Evolutionary conservation across 2,113 vertebrate genomes (phyloP).

Genomic region (Podarcis raffonei): DNA sequence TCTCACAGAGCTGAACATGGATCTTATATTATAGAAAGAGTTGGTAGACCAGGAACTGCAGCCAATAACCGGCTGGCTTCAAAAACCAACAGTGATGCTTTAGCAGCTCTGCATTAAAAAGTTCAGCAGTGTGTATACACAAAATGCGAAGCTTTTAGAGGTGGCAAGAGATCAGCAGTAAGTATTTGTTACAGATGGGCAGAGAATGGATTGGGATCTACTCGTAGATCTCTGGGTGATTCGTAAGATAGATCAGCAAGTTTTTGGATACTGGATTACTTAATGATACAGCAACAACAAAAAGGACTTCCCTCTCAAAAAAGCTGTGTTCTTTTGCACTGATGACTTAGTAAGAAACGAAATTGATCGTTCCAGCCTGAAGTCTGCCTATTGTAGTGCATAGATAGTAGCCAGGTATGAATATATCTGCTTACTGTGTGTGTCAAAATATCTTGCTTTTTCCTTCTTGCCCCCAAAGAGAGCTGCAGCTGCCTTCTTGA

Average conservation of each 20-base stretch:
- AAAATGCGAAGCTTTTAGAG: background rate
- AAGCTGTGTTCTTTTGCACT: too few relatives aligned
- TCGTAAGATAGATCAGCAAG: too few relatives aligned
- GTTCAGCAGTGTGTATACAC: background rate
- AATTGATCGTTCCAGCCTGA: too few relatives aligned
- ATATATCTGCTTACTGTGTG: slow-evolving; percentile 83
- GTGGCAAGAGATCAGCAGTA: background rate
- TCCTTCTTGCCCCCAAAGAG: slow-evolving; percentile 96
- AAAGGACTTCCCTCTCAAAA: too few relatives aligned
- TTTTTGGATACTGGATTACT: too few relatives aligned
- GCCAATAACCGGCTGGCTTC: background rate
- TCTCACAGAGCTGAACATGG: accelerated
- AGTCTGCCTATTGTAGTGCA: background rate
- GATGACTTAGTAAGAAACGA: too few relatives aligned
- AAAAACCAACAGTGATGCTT: background rate
- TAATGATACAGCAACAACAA: too few relatives aligned
- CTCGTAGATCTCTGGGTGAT: too few relatives aligned
- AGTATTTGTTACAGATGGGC: background rate
- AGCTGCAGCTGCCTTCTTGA: slow-evolving; percentile 96
- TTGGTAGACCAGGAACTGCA: background rate
- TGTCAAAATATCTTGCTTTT: slow-evolving; percentile 95
- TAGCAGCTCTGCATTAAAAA: too few relatives aligned
- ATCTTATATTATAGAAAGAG: background rate
- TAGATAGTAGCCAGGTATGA: background rate
- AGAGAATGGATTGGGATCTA: too few relatives aligned